A percentile compares a stretch with the other conserved stretches of the same genome.
Conservation (phyloP, 2,113 vertebrate species). For the Daphoenositta chrysoptera region DNA sequence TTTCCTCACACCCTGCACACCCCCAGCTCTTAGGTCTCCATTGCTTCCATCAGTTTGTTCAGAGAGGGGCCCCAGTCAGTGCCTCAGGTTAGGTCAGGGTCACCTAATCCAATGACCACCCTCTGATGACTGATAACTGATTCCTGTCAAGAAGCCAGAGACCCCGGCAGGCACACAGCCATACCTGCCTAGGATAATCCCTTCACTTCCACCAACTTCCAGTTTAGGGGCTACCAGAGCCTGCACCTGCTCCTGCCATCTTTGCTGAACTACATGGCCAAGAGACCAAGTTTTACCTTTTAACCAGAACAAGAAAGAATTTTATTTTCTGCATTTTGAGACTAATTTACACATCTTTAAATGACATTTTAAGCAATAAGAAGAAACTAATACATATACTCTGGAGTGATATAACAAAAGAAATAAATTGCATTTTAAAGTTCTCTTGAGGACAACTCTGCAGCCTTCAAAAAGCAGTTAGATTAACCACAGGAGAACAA, state of each 20-base stretch:
- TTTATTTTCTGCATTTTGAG: background rate
- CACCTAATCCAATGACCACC: background rate
- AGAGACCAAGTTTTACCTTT: background rate
- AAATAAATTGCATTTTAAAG: background rate
- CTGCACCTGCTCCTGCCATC: background rate
- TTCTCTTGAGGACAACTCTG: background rate
- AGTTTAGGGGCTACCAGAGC: background rate
- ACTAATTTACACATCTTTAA: background rate
- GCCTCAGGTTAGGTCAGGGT: background rate
- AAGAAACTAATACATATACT: background rate
- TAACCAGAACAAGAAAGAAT: background rate
- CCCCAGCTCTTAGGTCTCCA: background rate
- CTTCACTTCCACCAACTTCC: background rate
- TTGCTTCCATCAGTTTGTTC: background rate
- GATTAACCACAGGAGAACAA: background rate
- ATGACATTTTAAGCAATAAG: background rate
- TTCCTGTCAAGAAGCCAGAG: background rate
- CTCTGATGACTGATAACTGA: background rate
- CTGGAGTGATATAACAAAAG: background rate
- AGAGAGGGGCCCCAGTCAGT: background rate
- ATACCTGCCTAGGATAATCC: too few relatives aligned
- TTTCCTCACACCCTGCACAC: background rate
- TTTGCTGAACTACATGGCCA: background rate
- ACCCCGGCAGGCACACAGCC: background rate
- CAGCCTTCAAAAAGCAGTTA: background rate